These are phyloP conservation scores for Sciaenops ocellatus DNA, from an alignment of 2,797 vertebrate genomes.

Conservation along the genomic window DNA sequence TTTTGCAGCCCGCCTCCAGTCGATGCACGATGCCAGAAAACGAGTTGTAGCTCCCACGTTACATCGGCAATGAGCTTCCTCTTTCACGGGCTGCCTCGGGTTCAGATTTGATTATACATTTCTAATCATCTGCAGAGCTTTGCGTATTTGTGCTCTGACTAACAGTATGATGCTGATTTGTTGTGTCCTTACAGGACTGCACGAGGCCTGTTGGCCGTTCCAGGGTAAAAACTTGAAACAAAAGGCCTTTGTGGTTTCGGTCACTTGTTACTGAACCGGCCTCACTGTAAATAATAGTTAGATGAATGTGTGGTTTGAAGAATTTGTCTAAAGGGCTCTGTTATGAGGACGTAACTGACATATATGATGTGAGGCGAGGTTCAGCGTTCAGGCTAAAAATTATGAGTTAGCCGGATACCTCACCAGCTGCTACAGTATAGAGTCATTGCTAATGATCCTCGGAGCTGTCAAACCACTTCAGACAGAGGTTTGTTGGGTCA, in stretches of 20 bases:
- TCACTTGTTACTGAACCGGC: conserved; percentile 28
- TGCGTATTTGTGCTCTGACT: not conserved
- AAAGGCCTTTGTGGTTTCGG: conserved; percentile 48
- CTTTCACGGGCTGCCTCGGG: conserved; percentile 1
- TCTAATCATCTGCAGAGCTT: conserved; percentile 14
- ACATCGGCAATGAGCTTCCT: conserved; percentile 40
- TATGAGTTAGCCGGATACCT: conserved; percentile 12
- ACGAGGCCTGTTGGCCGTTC: not conserved
- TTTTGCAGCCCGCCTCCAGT: conserved; percentile 38
- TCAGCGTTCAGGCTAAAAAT: conserved; percentile 23
- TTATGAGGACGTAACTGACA: conserved; percentile 25
- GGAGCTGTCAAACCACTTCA: conserved; percentile 14
- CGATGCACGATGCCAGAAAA: conserved; percentile 34
- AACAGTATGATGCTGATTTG: not conserved
- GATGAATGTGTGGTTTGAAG: conserved; percentile 27
- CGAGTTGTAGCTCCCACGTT: conserved; percentile 44
- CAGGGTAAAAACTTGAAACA: conserved; percentile 22
- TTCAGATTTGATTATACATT: conserved; percentile 32
- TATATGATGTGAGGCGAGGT: conserved; percentile 25
- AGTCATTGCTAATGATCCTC: conserved; percentile 28
- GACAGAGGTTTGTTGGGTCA: not conserved
- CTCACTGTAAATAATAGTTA: conserved; percentile 41
- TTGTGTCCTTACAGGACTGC: not conserved
- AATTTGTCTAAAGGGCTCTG: conserved; percentile 2
- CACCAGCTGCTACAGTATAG: conserved; percentile 17